Evolutionary conservation across 2,113 vertebrate genomes (phyloP).

Genomic region (Paradisaea rubra): DNA sequence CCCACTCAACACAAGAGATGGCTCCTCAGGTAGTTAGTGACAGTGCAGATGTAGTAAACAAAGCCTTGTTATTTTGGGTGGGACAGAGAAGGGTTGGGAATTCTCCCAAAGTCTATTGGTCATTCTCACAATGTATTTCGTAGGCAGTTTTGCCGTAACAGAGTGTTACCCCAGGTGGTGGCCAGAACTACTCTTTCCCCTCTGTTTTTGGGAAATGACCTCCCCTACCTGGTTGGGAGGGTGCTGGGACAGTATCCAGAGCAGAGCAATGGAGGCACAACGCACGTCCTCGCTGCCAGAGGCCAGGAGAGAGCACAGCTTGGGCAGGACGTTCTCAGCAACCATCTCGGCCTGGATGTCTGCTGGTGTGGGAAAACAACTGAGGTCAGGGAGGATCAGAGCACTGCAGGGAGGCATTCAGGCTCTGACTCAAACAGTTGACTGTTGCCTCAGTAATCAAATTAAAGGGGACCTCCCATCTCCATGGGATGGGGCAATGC

Average conservation of each 20-base stretch:
- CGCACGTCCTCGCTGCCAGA: conserved; percentile 28
- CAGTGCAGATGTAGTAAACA: neutral
- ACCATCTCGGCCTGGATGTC: conserved; percentile 68
- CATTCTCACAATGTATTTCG: neutral
- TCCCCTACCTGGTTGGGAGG: conserved; percentile 66
- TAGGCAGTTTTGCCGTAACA: neutral
- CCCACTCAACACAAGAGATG: neutral
- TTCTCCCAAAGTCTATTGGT: neutral
- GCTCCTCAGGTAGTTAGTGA: neutral
- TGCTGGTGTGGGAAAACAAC: conserved; percentile 34
- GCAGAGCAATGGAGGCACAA: conserved; percentile 63
- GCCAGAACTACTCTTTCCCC: neutral
- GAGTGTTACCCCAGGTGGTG: neutral
- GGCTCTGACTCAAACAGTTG: neutral
- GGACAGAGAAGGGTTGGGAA: neutral
- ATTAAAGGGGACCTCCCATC: neutral
- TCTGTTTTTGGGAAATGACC: neutral
- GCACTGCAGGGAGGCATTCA: neutral
- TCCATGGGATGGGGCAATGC: neutral
- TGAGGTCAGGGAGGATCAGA: neutral
- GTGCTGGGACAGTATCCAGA: conserved; percentile 71
- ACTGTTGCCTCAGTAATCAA: neutral
- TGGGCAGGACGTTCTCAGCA: conserved; percentile 63
- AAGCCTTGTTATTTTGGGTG: neutral
- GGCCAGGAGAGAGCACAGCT: conserved; percentile 65